A percentile compares a stretch with the other conserved stretches of the same genome.
Conservation (phyloP, 2,888 invertebrate genomes). For the Drosophila kuntzei region DNA sequence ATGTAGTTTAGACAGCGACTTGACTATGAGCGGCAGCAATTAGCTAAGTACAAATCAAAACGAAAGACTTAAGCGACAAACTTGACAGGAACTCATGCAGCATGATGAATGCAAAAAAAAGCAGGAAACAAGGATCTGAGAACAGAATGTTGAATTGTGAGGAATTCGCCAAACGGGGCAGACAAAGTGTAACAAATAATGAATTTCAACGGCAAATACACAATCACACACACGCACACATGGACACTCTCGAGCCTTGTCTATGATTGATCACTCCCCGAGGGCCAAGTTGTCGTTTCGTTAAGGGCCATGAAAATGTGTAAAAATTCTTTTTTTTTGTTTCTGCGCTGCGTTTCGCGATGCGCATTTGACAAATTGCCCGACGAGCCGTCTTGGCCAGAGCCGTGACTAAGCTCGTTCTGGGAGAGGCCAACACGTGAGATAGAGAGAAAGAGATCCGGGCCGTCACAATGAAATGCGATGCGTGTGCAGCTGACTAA, state of each 20-base stretch:
- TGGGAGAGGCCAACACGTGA: constrained; percentile 40
- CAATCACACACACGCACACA: constrained; percentile 2
- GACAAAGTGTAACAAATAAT: constrained; percentile 72
- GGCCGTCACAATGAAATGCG: constrained; percentile 25
- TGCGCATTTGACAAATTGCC: constrained; percentile 75
- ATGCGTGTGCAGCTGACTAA: constrained; percentile 66
- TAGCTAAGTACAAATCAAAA: constrained; percentile 78
- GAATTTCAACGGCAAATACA: constrained; percentile 51
- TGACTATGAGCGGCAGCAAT: constrained; percentile 73
- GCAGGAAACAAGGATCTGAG: constrained; percentile 51
- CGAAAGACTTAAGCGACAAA: constrained; percentile 80
- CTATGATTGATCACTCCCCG: constrained; percentile 81
- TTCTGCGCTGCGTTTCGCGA: constrained; percentile 41
- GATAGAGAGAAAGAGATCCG: constrained; percentile 13
- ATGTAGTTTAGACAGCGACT: constrained; percentile 70
- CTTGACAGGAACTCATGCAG: constrained; percentile 51
- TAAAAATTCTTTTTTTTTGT: constrained; percentile 62
- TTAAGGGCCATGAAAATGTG: constrained; percentile 69
- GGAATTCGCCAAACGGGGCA: constrained; percentile 13
- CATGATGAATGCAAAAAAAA: constrained; percentile 42
- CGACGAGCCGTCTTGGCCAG: constrained; percentile 24
- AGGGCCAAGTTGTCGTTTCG: constrained; percentile 64
- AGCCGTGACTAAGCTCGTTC: constrained; percentile 73
- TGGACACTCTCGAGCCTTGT: constrained; percentile 24
- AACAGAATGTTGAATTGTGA: constrained; percentile 16